These are phyloP conservation scores for Drosophila rufa DNA, from an alignment of 1,140 invertebrate species.

Conservation along the genomic window DNA sequence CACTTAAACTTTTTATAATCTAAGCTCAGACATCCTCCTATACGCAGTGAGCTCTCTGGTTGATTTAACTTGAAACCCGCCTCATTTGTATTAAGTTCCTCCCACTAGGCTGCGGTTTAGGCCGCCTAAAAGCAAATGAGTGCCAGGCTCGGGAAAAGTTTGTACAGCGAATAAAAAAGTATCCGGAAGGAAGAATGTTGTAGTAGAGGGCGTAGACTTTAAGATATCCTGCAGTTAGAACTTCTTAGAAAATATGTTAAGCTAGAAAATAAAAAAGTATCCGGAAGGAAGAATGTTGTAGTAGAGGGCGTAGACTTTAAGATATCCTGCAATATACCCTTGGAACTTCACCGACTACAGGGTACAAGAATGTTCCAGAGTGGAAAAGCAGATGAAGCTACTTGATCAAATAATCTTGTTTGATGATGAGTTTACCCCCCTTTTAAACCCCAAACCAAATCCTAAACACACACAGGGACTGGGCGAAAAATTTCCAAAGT, in stretches of 20 bases:
- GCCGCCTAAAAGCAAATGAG: constrained; percentile 63
- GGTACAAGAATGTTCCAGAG: constrained; percentile 9
- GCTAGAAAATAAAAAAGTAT: constrained; percentile 1
- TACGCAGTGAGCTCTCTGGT: constrained; percentile 37
- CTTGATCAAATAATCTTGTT: constrained; percentile 83
- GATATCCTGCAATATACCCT: constrained; percentile 1
- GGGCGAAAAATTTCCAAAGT: constrained; percentile 52
- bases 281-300: neutral
- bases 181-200: neutral
- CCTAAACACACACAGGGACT: constrained; percentile 30
- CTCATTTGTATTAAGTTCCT: constrained; percentile 79
- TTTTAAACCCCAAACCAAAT: constrained; percentile 30
- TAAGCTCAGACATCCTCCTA: constrained; percentile 12
- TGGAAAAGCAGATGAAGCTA: constrained; percentile 48
- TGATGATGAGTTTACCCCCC: constrained; percentile 76
- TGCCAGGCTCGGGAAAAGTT: constrained; percentile 38
- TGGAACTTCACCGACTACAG: neutral
- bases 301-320: neutral
- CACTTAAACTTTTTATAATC: constrained; percentile 57
- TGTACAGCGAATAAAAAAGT: constrained; percentile 7
- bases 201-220: neutral
- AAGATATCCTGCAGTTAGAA: neutral
- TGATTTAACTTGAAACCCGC: constrained; percentile 80
- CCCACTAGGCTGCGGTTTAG: constrained; percentile 45
- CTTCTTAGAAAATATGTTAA: neutral